Base-by-base conservation (phyloP, 2,113 vertebrate species). In the Tiliqua scincoides region DNA sequence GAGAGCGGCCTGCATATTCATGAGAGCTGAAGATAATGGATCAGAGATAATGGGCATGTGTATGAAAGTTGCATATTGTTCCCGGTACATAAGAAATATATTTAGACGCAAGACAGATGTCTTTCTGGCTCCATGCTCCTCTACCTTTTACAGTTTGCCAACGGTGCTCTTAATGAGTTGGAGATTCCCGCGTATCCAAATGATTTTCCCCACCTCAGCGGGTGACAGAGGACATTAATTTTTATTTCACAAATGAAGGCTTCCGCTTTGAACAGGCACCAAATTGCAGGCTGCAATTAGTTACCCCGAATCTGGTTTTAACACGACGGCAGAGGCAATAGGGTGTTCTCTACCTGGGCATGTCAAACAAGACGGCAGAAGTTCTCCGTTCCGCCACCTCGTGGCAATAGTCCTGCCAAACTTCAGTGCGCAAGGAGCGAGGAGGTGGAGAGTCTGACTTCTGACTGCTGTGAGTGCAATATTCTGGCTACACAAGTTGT, bases 231-330 rank as follows among this genome's bases (percentile, higher is more conserved):
- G 61, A 63, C 79, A 12, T 84, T 76, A 75, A 77, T 88, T 91
- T 86, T 91, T 63, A 87, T 83, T 63, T 73, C 85, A 21, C 57
- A 78, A 86, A 68, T 74, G 75, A 63, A 92, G 87, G 88, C 75
- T 85, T 48, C 63, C 71, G 40, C 20, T 80, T 1, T 10, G 6
- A 76, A 21, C 43, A 25, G 83, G 63, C 23, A 18, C 1, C 70
- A 54, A 30, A n/a, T 37, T 59, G 0, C 17, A 81, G 32, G 21
- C 67, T 68, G 1, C 63, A 30, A 0, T 27, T 71, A 74, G 63
- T n/a, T 0, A 15, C 25, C 5, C 10, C 54, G 35, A 12, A 4
- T 21, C 40, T 7, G 82, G 63, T 18, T 63, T 57, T 20, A 76
- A 70, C 54, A 0, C 25, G 7, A 18, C 25, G 37, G 18, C 1